phyloP scores from a whole-genome alignment of 1,140 invertebrate species.

The Chymomyza costata region DNA sequence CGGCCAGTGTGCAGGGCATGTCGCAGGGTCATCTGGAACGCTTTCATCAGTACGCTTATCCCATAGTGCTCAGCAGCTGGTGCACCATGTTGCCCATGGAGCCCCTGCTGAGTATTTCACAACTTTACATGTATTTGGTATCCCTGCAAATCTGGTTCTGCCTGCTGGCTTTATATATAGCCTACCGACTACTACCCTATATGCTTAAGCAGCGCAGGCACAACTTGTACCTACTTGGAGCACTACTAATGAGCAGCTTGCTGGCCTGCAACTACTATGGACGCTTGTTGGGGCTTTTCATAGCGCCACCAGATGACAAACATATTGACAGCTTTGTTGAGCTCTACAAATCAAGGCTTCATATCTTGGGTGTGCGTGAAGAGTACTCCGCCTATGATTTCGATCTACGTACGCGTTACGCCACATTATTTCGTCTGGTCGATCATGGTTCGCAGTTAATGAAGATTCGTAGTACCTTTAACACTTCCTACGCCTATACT shows the following conservation, averaged over 20 bases:
- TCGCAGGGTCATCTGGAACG: conserved; percentile 8
- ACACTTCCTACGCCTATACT: conserved; percentile 46
- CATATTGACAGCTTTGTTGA: conserved; percentile 24
- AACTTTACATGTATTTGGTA: conserved; percentile 2
- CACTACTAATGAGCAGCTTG: conserved; percentile 29
- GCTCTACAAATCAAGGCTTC: conserved; percentile 19
- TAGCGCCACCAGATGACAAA: conserved; percentile 19
- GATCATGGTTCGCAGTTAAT: conserved; percentile 12
- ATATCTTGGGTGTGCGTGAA: conserved; percentile 23
- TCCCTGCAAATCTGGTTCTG: conserved; percentile 12
- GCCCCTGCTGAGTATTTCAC: background rate
- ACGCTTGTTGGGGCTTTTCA: conserved; percentile 19
- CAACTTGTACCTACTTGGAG: conserved; percentile 24
- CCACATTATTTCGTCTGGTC: conserved; percentile 26
- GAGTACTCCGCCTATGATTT: conserved; percentile 41
- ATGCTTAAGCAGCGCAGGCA: conserved; percentile 14
- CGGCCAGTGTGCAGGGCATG: conserved; percentile 45
- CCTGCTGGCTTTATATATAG: background rate
- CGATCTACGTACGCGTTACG: conserved; percentile 35
- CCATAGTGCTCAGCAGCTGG: conserved; percentile 32
- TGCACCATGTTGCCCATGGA: conserved; percentile 52
- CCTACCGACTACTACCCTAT: background rate
- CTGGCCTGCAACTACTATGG: conserved; percentile 31
- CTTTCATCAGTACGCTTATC: conserved; percentile 35
- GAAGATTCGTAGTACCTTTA: conserved; percentile 25